Evolutionary conservation across 1,140 invertebrate genomes (phyloP).

Genomic region (Drosophila melanogaster): Release_6_plus_ISO1_MT NT_033777.3:31732501-31733000

Average conservation of each 20-base stretch:
- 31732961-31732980: slow-evolving; percentile 63
- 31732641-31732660: slow-evolving; percentile 53
- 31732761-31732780: slow-evolving; percentile 36
- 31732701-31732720: slow-evolving; percentile 68
- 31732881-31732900: background rate
- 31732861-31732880: background rate
- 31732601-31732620: slow-evolving; percentile 46
- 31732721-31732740: slow-evolving; percentile 54
- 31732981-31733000: slow-evolving; percentile 30
- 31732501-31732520: slow-evolving; percentile 79
- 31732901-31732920: background rate
- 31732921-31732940: slow-evolving; percentile 45
- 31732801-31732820: slow-evolving; percentile 26
- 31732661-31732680: slow-evolving; percentile 74
- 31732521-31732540: slow-evolving; percentile 35
- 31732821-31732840: background rate
- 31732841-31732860: too few species aligned
- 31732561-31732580: slow-evolving; percentile 56
- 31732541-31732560: slow-evolving; percentile 34
- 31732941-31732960: slow-evolving; percentile 75
- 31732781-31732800: slow-evolving; percentile 52
- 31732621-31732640: slow-evolving; percentile 25
- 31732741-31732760: slow-evolving; percentile 25
- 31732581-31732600: slow-evolving; percentile 51
- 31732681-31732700: slow-evolving; percentile 75